Conservation (phyloP, 2,888 invertebrate species). For the Rhagophthalmus giganteus region DNA sequence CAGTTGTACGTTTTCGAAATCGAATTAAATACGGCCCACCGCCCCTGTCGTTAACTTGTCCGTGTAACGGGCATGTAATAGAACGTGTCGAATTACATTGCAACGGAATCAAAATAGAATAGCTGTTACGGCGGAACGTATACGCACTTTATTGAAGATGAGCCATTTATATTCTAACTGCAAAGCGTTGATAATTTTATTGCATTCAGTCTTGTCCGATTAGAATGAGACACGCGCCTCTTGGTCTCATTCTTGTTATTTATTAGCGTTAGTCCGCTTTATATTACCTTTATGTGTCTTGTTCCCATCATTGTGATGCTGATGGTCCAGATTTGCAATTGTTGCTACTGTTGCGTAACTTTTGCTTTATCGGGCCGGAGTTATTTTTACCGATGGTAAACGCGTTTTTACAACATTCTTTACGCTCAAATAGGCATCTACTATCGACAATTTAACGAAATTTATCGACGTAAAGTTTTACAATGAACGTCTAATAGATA, state of each 20-base stretch:
- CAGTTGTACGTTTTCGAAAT: slow-evolving; percentile 29
- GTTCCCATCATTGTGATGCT: slow-evolving; percentile 47
- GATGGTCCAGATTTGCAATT: slow-evolving; percentile 23
- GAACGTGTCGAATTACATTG: slow-evolving; percentile 41
- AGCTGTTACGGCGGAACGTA: slow-evolving; percentile 16
- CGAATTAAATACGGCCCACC: slow-evolving; percentile 43
- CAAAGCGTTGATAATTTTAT: slow-evolving; percentile 56
- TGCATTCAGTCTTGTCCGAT: slow-evolving; percentile 50
- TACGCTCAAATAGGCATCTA: no score
- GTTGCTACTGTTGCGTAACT: slow-evolving; percentile 8
- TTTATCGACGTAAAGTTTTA: no score
- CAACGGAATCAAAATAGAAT: slow-evolving; percentile 25
- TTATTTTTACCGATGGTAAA: no score
- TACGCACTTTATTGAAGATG: slow-evolving; percentile 47
- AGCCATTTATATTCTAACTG: slow-evolving; percentile 53
- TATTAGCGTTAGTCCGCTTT: slow-evolving; percentile 41
- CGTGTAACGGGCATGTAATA: slow-evolving; percentile 45
- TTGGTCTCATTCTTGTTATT: slow-evolving; percentile 45
- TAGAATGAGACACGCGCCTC: slow-evolving; percentile 52
- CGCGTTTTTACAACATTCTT: no score
- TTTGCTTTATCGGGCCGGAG: neutral
- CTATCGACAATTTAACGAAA: no score
- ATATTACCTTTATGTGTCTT: slow-evolving; percentile 47
- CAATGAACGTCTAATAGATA: no score
- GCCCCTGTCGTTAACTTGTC: slow-evolving; percentile 41